Conservation (phyloP, 92 coral and sea anemone species). For the Zoanthus gigantus region DNA sequence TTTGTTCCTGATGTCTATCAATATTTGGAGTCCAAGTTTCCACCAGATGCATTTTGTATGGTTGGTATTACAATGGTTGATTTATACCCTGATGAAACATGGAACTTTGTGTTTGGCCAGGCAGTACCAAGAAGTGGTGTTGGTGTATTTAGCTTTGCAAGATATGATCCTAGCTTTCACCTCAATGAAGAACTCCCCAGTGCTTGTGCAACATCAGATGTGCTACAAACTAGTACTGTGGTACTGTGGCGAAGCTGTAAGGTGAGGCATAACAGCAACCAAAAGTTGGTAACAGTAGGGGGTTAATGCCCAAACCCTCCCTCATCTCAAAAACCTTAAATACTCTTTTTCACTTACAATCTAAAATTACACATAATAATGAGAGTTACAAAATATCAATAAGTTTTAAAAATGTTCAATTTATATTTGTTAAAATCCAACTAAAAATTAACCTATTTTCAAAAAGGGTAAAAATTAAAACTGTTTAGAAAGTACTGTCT, state of each 20-base stretch:
- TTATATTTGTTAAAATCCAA: too few species aligned
- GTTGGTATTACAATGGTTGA: conserved; percentile 70
- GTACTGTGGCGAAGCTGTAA: conserved; percentile 67
- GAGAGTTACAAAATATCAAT: too few species aligned
- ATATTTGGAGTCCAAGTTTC: conserved; percentile 35
- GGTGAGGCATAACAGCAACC: conserved; percentile 6
- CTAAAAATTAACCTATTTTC: too few species aligned
- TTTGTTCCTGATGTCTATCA: conserved; percentile 46
- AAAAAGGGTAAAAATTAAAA: too few species aligned
- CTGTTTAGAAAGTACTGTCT: too few species aligned
- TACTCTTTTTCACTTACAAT: too few species aligned
- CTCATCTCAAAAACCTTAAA: too few species aligned
- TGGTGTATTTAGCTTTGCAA: conserved; percentile 69
- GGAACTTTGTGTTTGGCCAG: conserved; percentile 71
- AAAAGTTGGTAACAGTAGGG: too few species aligned
- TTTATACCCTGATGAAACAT: conserved; percentile 57
- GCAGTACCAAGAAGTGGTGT: conserved; percentile 43
- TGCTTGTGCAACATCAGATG: neutral
- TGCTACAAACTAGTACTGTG: conserved; percentile 41
- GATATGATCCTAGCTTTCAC: conserved; percentile 52
- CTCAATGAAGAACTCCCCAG: neutral
- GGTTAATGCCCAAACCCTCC: too few species aligned
- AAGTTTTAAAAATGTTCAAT: too few species aligned
- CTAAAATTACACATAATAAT: too few species aligned
- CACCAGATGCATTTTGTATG: conserved; percentile 57